Evolutionary conservation across 2,797 vertebrate species (phyloP).

Genomic region (Sebastes oblongus): DNA sequence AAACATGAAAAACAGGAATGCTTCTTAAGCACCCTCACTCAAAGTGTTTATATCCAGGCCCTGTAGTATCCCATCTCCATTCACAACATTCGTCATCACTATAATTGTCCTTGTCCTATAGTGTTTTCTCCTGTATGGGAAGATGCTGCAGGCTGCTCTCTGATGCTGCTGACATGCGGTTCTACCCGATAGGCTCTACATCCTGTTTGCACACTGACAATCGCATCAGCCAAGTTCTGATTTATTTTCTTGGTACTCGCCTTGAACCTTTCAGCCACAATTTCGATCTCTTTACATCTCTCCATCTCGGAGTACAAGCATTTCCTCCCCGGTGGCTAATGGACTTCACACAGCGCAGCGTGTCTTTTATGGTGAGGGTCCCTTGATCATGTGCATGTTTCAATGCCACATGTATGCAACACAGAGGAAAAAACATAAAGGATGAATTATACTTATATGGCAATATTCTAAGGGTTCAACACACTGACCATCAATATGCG

Average conservation of each 20-base stretch:
- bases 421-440: conserved; percentile 34
- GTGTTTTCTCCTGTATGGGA: conserved; percentile 15
- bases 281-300: conserved; percentile 55
- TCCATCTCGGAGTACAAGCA: conserved; percentile 52
- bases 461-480: conserved; percentile 32
- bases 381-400: conserved; percentile 60
- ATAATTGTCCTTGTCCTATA: conserved; percentile 41
- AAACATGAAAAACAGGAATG: not conserved
- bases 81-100: conserved; percentile 46
- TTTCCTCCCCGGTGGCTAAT: conserved; percentile 57
- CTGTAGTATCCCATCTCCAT: conserved; percentile 36
- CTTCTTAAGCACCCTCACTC: conserved; percentile 6
- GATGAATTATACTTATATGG: conserved; percentile 36
- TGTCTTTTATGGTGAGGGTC: conserved; percentile 54
- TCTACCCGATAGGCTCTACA: conserved; percentile 48
- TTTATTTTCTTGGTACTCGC: conserved; percentile 72
- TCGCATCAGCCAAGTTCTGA: conserved; percentile 58
- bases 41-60: conserved; percentile 19
- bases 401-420: conserved; percentile 42
- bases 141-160: not conserved
- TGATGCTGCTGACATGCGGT: conserved; percentile 41
- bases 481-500: conserved; percentile 30
- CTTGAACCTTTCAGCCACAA: conserved; percentile 75
- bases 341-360: conserved; percentile 37
- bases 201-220: conserved; percentile 58